These are phyloP conservation scores for Hypselothyrea guttata DNA, from an alignment of 2,888 invertebrate species.

Conservation along the genomic window DNA sequence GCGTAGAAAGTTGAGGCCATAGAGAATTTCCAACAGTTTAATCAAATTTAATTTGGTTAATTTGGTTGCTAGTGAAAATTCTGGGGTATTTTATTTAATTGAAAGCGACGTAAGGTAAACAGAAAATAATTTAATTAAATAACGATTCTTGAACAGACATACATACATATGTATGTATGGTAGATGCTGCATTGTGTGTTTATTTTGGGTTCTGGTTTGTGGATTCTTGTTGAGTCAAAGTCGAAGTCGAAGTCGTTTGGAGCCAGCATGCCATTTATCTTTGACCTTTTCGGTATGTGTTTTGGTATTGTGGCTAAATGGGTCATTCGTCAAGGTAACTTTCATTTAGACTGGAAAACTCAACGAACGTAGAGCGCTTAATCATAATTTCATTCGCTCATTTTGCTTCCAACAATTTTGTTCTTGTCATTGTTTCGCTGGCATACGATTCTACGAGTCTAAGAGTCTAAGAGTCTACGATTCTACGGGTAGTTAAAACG, in stretches of 20 bases:
- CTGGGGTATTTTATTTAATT: constrained; percentile 23
- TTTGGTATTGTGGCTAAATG: constrained; percentile 74
- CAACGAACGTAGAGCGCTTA: constrained; percentile 68
- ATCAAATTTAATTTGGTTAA: constrained; percentile 5
- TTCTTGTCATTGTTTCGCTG: constrained; percentile 71
- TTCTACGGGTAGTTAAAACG: constrained; percentile 59
- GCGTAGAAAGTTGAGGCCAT: constrained; percentile 1
- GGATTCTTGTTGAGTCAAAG: constrained; percentile 9
- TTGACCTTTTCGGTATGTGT: constrained; percentile 65
- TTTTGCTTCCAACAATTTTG: constrained; percentile 49
- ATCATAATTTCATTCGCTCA: constrained; percentile 70
- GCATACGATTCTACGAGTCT: constrained; percentile 3
- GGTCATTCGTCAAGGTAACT: constrained; percentile 82
- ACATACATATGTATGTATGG: no score
- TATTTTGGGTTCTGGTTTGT: constrained; percentile 33
- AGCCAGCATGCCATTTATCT: constrained; percentile 57
- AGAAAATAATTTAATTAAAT: constrained; percentile 60
- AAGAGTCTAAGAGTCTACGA: constrained; percentile 6
- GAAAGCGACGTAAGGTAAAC: constrained; percentile 4
- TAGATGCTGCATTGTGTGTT: constrained; percentile 29
- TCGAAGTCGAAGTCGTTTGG: background rate
- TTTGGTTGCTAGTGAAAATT: constrained; percentile 13
- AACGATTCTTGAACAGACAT: constrained; percentile 33
- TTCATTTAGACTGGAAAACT: constrained; percentile 78
- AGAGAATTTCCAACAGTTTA: constrained; percentile 5